phyloP scores from a whole-genome alignment of 2,113 vertebrate genomes.

The Caracal caracal region DNA sequence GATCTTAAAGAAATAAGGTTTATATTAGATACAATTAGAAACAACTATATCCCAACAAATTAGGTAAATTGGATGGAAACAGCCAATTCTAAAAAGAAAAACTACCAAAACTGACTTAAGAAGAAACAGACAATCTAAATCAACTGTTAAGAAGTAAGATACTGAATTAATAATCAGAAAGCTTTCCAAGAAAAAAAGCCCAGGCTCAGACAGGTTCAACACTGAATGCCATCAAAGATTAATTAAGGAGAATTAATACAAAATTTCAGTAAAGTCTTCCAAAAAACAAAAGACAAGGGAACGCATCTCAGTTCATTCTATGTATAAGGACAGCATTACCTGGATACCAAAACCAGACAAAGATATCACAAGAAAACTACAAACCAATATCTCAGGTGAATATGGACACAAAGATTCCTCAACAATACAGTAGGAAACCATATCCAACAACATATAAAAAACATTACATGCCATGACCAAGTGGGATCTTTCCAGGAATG shows the following conservation, averaged over 20 bases:
- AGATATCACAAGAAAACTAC: background rate
- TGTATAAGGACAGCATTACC: background rate
- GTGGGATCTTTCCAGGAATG: background rate
- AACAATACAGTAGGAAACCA: background rate
- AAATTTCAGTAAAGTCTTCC: background rate
- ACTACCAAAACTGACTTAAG: background rate
- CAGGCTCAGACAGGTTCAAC: background rate
- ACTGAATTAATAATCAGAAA: background rate
- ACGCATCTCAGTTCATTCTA: background rate
- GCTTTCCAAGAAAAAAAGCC: background rate
- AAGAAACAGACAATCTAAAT: background rate
- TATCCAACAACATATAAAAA: background rate
- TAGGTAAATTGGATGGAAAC: background rate
- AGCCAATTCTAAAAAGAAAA: background rate
- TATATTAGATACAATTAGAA: background rate
- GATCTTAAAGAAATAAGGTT: background rate
- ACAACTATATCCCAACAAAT: background rate
- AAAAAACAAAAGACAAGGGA: background rate
- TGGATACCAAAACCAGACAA: background rate
- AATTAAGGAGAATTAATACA: background rate
- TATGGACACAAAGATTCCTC: background rate
- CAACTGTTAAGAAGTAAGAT: background rate
- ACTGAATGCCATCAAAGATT: background rate
- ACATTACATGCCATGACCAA: background rate
- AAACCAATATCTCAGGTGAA: background rate